Conservation (phyloP, 2,113 vertebrate genomes). For the Serilophus lunatus region DNA sequence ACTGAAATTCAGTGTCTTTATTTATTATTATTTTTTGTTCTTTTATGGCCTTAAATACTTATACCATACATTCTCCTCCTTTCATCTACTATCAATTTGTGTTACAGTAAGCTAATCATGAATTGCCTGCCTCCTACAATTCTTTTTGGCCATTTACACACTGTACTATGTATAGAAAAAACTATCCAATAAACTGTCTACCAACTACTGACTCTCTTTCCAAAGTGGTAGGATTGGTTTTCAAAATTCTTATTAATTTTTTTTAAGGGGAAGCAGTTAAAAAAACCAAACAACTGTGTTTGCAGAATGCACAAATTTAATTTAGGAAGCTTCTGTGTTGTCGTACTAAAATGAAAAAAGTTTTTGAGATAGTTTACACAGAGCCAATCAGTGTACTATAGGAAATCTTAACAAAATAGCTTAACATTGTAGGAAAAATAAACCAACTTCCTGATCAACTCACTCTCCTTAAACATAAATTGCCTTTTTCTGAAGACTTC, state of each 20-base stretch:
- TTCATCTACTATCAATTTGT: not conserved
- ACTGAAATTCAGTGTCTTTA: constrained; percentile 4
- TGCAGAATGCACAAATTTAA: not conserved
- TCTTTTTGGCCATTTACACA: not conserved
- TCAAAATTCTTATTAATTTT: not conserved
- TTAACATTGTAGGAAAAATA: not conserved
- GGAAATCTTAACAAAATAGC: not conserved
- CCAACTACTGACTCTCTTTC: not conserved
- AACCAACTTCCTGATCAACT: not conserved
- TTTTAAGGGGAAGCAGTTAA: not conserved
- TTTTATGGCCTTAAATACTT: not conserved
- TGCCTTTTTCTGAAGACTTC: not conserved
- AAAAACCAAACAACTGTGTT: not conserved
- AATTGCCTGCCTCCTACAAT: not conserved
- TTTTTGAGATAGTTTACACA: not conserved
- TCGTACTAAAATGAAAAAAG: not conserved
- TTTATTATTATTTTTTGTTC: not conserved
- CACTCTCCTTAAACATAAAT: not conserved
- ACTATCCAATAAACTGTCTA: not conserved
- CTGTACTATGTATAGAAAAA: not conserved
- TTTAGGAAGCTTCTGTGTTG: not conserved
- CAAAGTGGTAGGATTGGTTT: not conserved
- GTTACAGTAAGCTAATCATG: constrained; percentile 16
- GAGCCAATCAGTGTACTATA: not conserved
- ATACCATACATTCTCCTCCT: not conserved